Evolutionary conservation across 2,797 vertebrate genomes (phyloP).

Genomic region (Thamnophis elegans): DNA sequence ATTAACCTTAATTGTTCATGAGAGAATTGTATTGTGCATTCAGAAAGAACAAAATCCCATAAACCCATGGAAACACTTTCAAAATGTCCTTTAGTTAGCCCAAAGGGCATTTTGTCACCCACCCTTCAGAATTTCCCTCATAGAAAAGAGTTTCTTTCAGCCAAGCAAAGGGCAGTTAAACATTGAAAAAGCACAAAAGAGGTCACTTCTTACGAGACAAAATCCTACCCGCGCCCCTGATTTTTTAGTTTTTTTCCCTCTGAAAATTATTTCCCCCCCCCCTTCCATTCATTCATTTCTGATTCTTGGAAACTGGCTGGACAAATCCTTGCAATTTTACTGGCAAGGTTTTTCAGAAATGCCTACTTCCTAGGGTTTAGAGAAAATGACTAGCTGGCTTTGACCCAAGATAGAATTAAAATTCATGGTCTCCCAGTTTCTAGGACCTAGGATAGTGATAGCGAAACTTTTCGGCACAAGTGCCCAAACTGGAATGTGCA

Average conservation of each 20-base stretch:
- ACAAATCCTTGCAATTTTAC: neutral
- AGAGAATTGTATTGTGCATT: slow-evolving; percentile 36
- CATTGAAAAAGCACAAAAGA: slow-evolving; percentile 25
- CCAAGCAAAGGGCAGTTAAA: slow-evolving; percentile 13
- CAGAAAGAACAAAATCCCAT: slow-evolving; percentile 27
- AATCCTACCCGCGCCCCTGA: slow-evolving; percentile 14
- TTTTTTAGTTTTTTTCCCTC: neutral
- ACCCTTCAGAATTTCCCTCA: slow-evolving; percentile 26
- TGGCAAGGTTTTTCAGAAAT: neutral
- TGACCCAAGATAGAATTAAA: neutral
- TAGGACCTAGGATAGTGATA: too few species aligned
- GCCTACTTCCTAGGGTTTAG: neutral
- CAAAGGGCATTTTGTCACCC: neutral
- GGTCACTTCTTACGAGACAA: slow-evolving; percentile 37
- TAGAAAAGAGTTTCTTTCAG: slow-evolving; percentile 43
- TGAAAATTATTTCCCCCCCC: neutral
- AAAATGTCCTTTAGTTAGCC: slow-evolving; percentile 16
- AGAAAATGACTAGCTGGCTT: neutral
- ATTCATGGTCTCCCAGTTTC: neutral
- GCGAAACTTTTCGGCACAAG: too few species aligned
- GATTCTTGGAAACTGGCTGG: neutral
- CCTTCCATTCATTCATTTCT: neutral
- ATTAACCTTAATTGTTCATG: slow-evolving; percentile 29
- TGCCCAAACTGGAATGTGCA: too few species aligned
- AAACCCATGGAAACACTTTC: slow-evolving; percentile 10